These are phyloP conservation scores for Heliornis fulica DNA, from an alignment of 2,113 vertebrate genomes.

Conservation along the genomic window DNA sequence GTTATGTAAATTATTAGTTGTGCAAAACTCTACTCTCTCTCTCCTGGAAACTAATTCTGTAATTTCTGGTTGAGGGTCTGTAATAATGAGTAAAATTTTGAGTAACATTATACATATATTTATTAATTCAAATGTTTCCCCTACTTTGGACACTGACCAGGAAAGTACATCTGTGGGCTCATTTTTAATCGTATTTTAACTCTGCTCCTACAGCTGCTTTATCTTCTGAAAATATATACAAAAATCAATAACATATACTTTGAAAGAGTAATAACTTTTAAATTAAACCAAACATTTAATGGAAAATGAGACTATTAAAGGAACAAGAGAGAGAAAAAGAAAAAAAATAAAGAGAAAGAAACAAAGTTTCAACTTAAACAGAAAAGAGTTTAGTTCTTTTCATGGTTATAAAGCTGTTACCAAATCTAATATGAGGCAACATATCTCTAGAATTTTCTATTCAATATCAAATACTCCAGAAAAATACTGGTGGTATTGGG, in stretches of 20 bases:
- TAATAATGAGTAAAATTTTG: background rate
- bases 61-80: background rate
- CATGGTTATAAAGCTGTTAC: background rate
- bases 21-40: background rate
- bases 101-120: background rate
- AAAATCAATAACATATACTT: background rate
- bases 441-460: background rate
- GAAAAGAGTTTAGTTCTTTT: background rate
- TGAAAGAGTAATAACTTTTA: background rate
- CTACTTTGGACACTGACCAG: background rate
- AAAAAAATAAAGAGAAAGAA: background rate
- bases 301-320: background rate
- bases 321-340: fast-evolving
- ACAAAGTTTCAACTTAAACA: background rate
- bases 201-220: background rate
- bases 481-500: background rate
- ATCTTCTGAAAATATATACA: background rate
- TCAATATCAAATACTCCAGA: background rate
- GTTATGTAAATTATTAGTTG: background rate
- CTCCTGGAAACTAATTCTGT: background rate
- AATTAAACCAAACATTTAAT: background rate
- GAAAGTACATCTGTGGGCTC: background rate
- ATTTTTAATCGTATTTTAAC: background rate
- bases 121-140: background rate
- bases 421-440: background rate